Base-by-base conservation (phyloP, 2,888 invertebrate genomes). In the Anorthoa munda region DNA sequence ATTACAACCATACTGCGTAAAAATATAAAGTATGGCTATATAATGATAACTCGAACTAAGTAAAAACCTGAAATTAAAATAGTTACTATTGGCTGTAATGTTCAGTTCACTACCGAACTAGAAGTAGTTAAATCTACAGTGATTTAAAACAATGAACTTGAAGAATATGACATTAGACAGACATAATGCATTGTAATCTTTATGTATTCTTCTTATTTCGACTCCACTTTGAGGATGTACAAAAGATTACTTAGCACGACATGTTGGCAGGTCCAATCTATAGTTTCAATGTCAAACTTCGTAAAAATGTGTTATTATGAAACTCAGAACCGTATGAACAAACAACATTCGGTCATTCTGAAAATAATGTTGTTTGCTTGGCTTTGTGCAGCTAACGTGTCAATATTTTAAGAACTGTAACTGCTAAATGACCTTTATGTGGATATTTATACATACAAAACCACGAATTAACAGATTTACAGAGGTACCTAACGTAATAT, bases 281-380 rank as follows among this genome's bases (percentile, higher is more conserved):
- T 84, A 79, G 76, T 89, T 88, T 91, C 94, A 94, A 95, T 94
- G 94, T 87, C 94, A 91, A 81, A 76, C 77, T 75, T 88, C 86
- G 82, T 90, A 90, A 85, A 91, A 92, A 90, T 91, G 90, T 82
- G 79, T 86, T 91, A 86, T 93, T 92, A 91, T 91, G 89, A 89
- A 89, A 89, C 85, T 31, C 76, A 82, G 61, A 89, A 89, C 87
- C 83, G 76, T 82, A 86, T 90, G 82, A 81, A 84, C 85, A 90
- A 93, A 93, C 89, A 92, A 89, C 90, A 77, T 79, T 73, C 64
- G 75, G 81, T 83, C 71, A 81, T 82, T 81, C 90, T 91, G 90
- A 92, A 91, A 90, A 87, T 81, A 79, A 84, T 75, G 68, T 78
- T 90, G 79, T 92, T 90, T 90, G 72, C 81, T 74, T 72, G 69